Percentiles rank a stretch among this genome's conserved stretches.
phyloP scores from a whole-genome alignment of 1,140 invertebrate genomes.

The Drosophila funebris region DNA sequence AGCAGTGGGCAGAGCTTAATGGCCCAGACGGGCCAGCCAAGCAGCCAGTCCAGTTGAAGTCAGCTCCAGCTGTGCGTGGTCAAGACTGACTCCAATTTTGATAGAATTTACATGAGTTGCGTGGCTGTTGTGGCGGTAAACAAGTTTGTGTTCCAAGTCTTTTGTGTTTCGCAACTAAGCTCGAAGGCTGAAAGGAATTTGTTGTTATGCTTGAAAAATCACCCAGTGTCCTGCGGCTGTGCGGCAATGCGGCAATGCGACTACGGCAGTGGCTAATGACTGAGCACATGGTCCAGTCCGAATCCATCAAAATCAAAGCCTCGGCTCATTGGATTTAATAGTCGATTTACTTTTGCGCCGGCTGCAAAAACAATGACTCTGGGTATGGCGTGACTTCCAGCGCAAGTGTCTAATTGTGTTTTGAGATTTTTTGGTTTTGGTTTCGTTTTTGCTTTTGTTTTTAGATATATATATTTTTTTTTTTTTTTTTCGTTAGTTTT shows the following conservation, averaged over 20 bases:
- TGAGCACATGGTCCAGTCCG: slow-evolving; percentile 35
- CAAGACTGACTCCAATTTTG: slow-evolving; percentile 26
- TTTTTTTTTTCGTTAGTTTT: background rate
- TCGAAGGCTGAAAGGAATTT: slow-evolving; percentile 38
- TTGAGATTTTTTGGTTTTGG: slow-evolving; percentile 47
- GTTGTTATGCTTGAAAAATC: slow-evolving; percentile 49
- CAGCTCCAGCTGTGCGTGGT: slow-evolving; percentile 65
- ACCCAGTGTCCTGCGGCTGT: slow-evolving; percentile 43
- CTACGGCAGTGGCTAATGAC: slow-evolving; percentile 29
- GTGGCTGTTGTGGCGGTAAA: slow-evolving; percentile 4
- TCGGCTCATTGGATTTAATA: slow-evolving; percentile 43
- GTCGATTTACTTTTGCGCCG: background rate
- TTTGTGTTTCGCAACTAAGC: slow-evolving; percentile 44
- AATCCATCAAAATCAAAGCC: slow-evolving; percentile 66
- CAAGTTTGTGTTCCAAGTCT: slow-evolving; percentile 58
- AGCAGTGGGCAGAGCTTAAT: slow-evolving; percentile 62
- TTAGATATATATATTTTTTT: slow-evolving; percentile 7
- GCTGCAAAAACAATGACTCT: background rate
- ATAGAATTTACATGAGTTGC: slow-evolving; percentile 57
- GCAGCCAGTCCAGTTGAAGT: slow-evolving; percentile 16
- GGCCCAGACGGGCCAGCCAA: slow-evolving; percentile 27
- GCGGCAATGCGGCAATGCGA: too few relatives aligned
- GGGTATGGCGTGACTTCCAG: slow-evolving; percentile 62
- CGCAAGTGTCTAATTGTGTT: slow-evolving; percentile 78
- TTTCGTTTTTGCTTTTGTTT: slow-evolving; percentile 24